Evolutionary conservation across 2,888 invertebrate genomes (phyloP), one percentile per base, ranked within the genome.

Genomic region (Chaitophorus viminalis): DNA sequence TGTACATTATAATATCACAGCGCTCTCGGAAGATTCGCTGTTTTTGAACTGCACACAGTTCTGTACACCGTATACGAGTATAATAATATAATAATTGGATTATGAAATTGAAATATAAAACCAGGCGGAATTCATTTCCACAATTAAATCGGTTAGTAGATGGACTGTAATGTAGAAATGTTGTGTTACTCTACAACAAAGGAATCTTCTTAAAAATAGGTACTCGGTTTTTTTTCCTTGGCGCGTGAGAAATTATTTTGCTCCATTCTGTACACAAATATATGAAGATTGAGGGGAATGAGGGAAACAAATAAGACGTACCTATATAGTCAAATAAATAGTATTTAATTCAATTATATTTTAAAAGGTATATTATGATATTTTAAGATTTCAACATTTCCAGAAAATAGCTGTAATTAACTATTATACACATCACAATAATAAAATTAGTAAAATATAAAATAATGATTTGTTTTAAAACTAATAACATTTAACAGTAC

Each of bases 121-220:
- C 52, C 72, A 11, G 46, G 78, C 70, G 36, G 78, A 78, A 78
- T 86, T 78, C 54, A 78, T 86, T 86, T 86, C 54, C 78, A 86
- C 78, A 52, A 86, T 86, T 86, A 70, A 68, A 72, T 77, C 21
- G 29, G 72, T 29, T n/a, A 75, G 75, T 82, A 18, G 33, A 33
- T 60, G 72, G 29, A 70, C 25, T 0, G 14, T 31, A 21, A 39
- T 60, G n/a, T 60, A 83, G 60, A 83, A 75, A 75, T 25, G 21
- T 65, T 65, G 60, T 83, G 36, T 75, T 60, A 39, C 75, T 83
- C 60, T 65, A 17, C 29, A 83, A 83, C 83, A 75, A 65, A 83
- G 83, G 60, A 75, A 75, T 60, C 83, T 60, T 75, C 39, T 83
- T 75, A 39, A 39, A 65, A 39, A 82, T 25, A 25, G 25, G 60